Percentiles rank a stretch among this genome's conserved stretches.
phyloP scores from a whole-genome alignment of 1,140 invertebrate species.

The Radopholus similis region DNA sequence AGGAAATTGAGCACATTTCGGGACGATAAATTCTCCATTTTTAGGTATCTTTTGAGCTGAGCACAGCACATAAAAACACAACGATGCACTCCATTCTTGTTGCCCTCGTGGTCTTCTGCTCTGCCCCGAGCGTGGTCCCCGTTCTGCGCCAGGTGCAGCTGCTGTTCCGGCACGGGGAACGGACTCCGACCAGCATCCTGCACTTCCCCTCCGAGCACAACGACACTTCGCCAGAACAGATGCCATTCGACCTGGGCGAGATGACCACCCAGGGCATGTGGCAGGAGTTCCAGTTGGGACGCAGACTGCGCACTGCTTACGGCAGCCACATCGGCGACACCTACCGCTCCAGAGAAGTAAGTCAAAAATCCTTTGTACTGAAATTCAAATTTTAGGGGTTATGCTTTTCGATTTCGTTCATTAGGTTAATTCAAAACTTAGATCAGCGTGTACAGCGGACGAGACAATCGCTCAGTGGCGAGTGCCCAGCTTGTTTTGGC shows the following conservation, averaged over 20 bases:
- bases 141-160: too few species aligned
- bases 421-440: slow-evolving; percentile 6
- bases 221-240: not conserved
- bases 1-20: too few species aligned
- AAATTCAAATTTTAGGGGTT: not conserved
- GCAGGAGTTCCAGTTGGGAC: slow-evolving; percentile 22
- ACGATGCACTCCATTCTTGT: too few species aligned
- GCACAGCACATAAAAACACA: too few species aligned
- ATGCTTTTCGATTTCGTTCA: not conserved
- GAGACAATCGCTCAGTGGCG: slow-evolving; percentile 29
- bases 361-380: too few species aligned
- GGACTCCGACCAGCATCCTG: slow-evolving; percentile 27
- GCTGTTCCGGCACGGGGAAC: slow-evolving; percentile 33
- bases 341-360: slow-evolving; percentile 19
- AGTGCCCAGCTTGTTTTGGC: slow-evolving; percentile 31
- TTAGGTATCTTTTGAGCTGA: not conserved
- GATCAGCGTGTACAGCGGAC: slow-evolving; percentile 15
- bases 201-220: slow-evolving; percentile 23
- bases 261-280: slow-evolving; percentile 24
- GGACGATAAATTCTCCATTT: too few species aligned
- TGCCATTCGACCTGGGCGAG: slow-evolving; percentile 27
- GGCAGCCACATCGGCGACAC: slow-evolving; percentile 15
- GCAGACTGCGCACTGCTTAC: slow-evolving; percentile 13
- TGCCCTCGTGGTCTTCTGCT: too few species aligned
- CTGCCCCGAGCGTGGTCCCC: too few species aligned